Base-by-base conservation (phyloP, 2,888 invertebrate species). In the Drosophila formosana region DNA sequence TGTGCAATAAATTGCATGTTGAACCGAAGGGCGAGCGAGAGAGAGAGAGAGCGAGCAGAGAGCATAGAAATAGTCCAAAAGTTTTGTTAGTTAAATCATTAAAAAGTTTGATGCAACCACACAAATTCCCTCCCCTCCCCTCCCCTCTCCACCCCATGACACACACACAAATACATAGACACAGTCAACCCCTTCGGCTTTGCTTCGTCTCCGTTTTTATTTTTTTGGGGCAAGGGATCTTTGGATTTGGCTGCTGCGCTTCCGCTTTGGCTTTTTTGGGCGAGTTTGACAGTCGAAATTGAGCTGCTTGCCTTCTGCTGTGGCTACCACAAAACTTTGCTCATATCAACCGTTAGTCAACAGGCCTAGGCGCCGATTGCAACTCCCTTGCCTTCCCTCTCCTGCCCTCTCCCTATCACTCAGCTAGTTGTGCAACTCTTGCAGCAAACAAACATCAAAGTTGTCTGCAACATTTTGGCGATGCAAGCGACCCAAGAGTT, bases 71-170 rank as follows among this genome's bases (percentile, higher is more conserved):
- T 91, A 90, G 90, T 88, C 67, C 64, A 76, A 81, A 89, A 90
- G 76, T 87, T 89, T 86, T 85, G 89, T 91, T 91, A 90, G 91
- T 91, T 91, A 90, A 90, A 90, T 91, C 90, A 91, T 91, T 91
- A 91, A 91, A 90, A 91, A 91, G 90, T 91, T 91, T 90, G 85
- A 87, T 80, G 73, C 71, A 62, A 75, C 73, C 78, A 78, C 74
- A 77, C 75, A 78, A 73, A 80, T 80, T 58, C 63, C 51, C 45
- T 25, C 50, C 65, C 43, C 60, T 1, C 18, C 18, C 18, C 18
- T 18, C 2, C 18, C 18, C 18, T 18, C 2, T 1, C 18, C 18
- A 18, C 18, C 18, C 18, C 18, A 18, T 18, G 25, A 66, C 52
- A 61, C 26, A 63, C 26, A 50, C 34, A 47, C 39, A 30, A 2